Evolutionary conservation across 1,140 invertebrate species (phyloP).

Genomic region (Bombus soroeensis): DNA sequence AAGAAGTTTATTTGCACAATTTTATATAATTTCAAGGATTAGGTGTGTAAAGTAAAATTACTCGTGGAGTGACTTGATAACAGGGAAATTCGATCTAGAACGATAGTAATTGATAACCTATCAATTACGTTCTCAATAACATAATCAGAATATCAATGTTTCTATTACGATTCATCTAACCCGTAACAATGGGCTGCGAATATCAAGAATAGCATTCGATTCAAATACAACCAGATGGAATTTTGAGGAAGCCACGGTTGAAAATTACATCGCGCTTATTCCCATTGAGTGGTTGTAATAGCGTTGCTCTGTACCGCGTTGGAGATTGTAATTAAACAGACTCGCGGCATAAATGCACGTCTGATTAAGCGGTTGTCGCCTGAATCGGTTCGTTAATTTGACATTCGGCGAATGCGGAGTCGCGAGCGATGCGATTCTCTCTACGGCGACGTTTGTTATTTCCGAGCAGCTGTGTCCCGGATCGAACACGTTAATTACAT

Average conservation of each 20-base stretch:
- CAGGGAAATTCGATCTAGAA: no score
- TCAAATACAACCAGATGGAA: not conserved
- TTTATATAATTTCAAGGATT: no score
- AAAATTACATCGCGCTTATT: conserved; percentile 38
- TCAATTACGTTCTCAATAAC: not conserved
- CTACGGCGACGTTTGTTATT: conserved; percentile 27
- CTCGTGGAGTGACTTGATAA: no score
- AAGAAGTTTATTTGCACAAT: no score
- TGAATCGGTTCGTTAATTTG: conserved; percentile 55
- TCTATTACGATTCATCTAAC: not conserved
- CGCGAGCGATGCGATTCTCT: not conserved
- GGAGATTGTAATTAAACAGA: conserved; percentile 48
- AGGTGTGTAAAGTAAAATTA: no score
- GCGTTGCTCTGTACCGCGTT: not conserved
- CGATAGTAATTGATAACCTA: not conserved
- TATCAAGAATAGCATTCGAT: not conserved
- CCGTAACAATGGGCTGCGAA: not conserved
- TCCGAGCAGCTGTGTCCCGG: not conserved
- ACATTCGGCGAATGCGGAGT: conserved; percentile 33
- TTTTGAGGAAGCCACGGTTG: conserved; percentile 19
- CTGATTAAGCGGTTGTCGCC: conserved; percentile 56
- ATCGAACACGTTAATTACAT: conserved; percentile 15
- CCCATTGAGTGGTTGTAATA: conserved; percentile 6
- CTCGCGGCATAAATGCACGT: conserved; percentile 42
- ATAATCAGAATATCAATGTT: not conserved